Evolutionary conservation across 2,888 invertebrate genomes (phyloP).

Genomic region (Cyclophora albipunctata): DNA sequence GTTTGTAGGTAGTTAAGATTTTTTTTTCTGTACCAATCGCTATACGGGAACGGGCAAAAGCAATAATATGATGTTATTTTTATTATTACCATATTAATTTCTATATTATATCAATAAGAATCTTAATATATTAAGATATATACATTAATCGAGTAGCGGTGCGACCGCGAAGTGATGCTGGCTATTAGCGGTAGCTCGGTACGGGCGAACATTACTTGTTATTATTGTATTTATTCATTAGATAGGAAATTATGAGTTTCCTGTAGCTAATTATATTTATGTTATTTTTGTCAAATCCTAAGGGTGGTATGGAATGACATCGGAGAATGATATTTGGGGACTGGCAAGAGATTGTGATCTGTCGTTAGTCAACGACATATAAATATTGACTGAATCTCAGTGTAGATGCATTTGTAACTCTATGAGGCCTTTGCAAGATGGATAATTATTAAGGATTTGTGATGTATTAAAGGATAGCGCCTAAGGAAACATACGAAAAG

Average conservation of each 20-base stretch:
- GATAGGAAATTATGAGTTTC: constrained; percentile 74
- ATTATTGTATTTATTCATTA: constrained; percentile 74
- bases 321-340: constrained; percentile 62
- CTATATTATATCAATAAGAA: constrained; percentile 71
- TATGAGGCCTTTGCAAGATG: constrained; percentile 76
- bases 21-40: constrained; percentile 74
- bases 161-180: constrained; percentile 71
- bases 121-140: constrained; percentile 61
- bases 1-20: constrained; percentile 68
- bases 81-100: constrained; percentile 76
- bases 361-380: constrained; percentile 76
- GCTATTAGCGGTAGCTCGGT: constrained; percentile 57
- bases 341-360: constrained; percentile 75
- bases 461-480: constrained; percentile 77
- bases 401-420: constrained; percentile 76
- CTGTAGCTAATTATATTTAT: constrained; percentile 74
- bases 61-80: constrained; percentile 76
- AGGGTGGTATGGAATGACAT: constrained; percentile 68
- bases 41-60: constrained; percentile 77
- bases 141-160: constrained; percentile 67
- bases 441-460: constrained; percentile 75
- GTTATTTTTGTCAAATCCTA: constrained; percentile 60
- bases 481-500: constrained; percentile 76
- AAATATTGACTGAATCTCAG: constrained; percentile 77
- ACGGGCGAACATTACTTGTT: constrained; percentile 63